Percentiles rank a stretch among this genome's conserved stretches.
phyloP scores from a whole-genome alignment of 2,888 invertebrate species.

The Dusona sp. region DNA sequence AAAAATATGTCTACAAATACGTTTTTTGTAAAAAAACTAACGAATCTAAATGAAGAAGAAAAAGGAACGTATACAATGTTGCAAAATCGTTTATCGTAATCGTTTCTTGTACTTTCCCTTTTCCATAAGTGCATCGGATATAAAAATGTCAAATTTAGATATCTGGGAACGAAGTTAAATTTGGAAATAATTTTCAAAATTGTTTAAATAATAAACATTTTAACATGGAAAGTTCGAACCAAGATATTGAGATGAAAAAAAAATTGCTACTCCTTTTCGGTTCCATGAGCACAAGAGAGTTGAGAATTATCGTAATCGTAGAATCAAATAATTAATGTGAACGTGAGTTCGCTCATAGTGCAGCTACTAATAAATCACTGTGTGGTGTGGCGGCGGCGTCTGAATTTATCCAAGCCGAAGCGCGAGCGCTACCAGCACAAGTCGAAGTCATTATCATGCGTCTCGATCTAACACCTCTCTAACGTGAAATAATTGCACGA shows the following conservation, averaged over 20 bases:
- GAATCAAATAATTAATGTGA: conserved; percentile 70
- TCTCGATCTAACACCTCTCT: conserved; percentile 49
- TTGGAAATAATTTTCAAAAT: background rate
- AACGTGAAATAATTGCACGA: conserved; percentile 56
- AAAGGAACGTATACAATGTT: background rate
- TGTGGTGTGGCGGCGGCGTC: conserved; percentile 17
- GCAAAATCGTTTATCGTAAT: conserved; percentile 14
- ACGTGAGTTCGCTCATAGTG: conserved; percentile 68
- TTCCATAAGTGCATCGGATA: background rate
- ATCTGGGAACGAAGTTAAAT: background rate
- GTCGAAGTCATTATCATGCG: conserved; percentile 54
- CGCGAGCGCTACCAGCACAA: conserved; percentile 24
- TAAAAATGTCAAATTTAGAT: background rate
- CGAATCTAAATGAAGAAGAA: background rate
- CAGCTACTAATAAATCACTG: conserved; percentile 67
- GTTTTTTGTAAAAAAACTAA: background rate
- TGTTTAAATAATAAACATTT: background rate
- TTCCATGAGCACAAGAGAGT: conserved; percentile 26
- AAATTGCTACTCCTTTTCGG: conserved; percentile 30
- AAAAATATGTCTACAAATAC: background rate
- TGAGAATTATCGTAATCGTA: conserved; percentile 62
- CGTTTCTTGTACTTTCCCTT: conserved; percentile 1
- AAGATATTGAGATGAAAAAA: conserved; percentile 2
- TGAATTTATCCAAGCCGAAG: conserved; percentile 27
- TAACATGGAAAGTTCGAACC: background rate